Percentiles rank a stretch among this genome's conserved stretches.
phyloP scores from a whole-genome alignment of 2,797 vertebrate genomes.

The Cynodonichthys magdalenae region DNA sequence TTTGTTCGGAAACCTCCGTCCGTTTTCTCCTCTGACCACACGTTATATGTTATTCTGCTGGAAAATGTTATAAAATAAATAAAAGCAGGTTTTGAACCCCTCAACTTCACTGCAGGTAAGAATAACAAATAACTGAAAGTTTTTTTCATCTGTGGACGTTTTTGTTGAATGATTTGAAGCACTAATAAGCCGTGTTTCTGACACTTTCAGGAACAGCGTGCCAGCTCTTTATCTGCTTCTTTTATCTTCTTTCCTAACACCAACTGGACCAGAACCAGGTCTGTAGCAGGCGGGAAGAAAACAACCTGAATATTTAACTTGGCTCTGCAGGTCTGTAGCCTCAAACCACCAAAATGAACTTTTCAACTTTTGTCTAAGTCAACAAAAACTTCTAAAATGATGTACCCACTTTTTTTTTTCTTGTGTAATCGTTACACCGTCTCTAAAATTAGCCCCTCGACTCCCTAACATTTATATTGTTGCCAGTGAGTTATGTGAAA shows the following conservation, averaged over 20 bases:
- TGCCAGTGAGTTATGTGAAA: conserved; percentile 7
- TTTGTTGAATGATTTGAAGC: conserved; percentile 11
- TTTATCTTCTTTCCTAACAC: conserved; percentile 62
- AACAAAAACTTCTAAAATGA: conserved; percentile 28
- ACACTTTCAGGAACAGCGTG: conserved; percentile 10
- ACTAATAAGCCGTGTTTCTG: conserved; percentile 6
- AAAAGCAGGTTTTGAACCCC: too few species aligned
- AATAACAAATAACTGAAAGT: too few species aligned
- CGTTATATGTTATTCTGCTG: too few species aligned
- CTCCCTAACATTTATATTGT: conserved; percentile 7
- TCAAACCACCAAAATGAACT: conserved; percentile 58
- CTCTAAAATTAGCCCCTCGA: conserved; percentile 14
- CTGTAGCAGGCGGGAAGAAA: conserved; percentile 51
- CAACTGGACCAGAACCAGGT: conserved; percentile 53
- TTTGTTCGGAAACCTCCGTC: too few species aligned
- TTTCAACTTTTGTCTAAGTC: conserved; percentile 46
- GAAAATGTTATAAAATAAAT: too few species aligned
- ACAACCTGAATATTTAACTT: conserved; percentile 64
- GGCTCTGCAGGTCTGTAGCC: conserved; percentile 48
- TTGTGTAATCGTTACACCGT: conserved; percentile 42
- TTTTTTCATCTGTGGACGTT: not conserved
- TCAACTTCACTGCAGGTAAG: too few species aligned
- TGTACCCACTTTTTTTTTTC: conserved; percentile 30
- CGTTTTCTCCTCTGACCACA: too few species aligned
- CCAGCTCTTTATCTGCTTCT: conserved; percentile 65